Percentiles rank a stretch among this genome's conserved stretches.
Conservation (phyloP, 2,888 invertebrate genomes). For the Melieria omissa region DNA sequence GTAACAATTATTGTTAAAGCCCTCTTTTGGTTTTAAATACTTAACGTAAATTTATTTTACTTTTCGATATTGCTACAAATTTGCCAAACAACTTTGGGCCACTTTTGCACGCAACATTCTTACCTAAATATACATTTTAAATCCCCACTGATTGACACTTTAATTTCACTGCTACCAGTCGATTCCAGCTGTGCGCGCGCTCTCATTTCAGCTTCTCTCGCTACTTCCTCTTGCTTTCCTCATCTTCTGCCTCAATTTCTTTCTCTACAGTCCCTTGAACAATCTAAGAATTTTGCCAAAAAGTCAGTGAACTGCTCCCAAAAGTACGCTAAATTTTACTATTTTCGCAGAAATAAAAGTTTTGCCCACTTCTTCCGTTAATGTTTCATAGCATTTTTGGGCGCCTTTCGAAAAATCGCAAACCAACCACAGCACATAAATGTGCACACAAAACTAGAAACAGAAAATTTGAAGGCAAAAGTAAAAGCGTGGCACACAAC, state of each 20-base stretch:
- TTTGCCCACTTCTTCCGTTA: neutral
- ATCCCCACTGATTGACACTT: conserved; percentile 18
- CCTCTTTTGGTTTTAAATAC: too few relatives aligned
- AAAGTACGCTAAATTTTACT: conserved; percentile 13
- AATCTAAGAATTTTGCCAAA: neutral
- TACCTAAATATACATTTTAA: neutral
- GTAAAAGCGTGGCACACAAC: neutral
- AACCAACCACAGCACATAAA: neutral
- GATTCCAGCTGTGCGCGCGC: conserved; percentile 6
- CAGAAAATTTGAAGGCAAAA: neutral
- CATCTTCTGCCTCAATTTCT: conserved; percentile 9
- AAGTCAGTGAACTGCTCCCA: conserved; percentile 1
- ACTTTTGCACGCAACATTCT: too few relatives aligned
- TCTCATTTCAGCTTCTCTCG: neutral
- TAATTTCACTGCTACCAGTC: conserved; percentile 5
- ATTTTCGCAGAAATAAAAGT: neutral
- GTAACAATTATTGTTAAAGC: too few relatives aligned
- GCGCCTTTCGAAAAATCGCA: neutral
- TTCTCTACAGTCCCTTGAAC: neutral
- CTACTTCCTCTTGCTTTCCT: neutral
- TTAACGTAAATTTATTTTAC: too few relatives aligned
- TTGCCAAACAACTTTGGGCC: too few relatives aligned
- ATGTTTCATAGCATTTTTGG: neutral
- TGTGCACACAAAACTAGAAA: neutral
- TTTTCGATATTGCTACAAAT: too few relatives aligned